Evolutionary conservation across 2,797 vertebrate species (phyloP).

Genomic region (Enteromius unitaeniatus): DNA sequence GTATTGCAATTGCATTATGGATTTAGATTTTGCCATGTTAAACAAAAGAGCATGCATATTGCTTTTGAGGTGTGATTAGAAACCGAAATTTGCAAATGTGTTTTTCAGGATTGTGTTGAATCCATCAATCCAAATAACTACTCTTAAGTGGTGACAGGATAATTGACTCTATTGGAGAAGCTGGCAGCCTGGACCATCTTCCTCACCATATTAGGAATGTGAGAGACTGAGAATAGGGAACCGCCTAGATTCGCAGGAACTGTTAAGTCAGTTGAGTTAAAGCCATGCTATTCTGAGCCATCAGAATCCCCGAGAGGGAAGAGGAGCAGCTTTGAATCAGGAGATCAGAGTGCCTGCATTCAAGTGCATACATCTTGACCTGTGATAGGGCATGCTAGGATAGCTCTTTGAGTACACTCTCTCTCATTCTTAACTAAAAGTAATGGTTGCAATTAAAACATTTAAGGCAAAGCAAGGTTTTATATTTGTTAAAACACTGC

Average conservation of each 20-base stretch:
- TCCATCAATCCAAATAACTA: conserved; percentile 48
- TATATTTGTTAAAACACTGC: background rate
- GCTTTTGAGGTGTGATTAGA: background rate
- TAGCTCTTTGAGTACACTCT: background rate
- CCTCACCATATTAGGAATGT: conserved; percentile 80
- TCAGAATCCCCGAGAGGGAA: conserved; percentile 60
- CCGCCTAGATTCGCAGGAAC: conserved; percentile 62
- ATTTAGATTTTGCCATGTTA: background rate
- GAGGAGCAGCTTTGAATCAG: conserved; percentile 71
- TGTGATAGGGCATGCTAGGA: conserved; percentile 30
- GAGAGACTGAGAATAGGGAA: conserved; percentile 70
- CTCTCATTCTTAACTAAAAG: conserved; percentile 1
- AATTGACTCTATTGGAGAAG: conserved; percentile 58
- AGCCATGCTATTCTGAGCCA: conserved; percentile 78
- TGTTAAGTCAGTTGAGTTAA: conserved; percentile 71
- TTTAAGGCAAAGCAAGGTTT: background rate
- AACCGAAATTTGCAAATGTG: conserved; percentile 26
- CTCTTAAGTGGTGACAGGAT: conserved; percentile 39
- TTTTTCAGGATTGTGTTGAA: conserved; percentile 32
- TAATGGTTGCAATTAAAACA: background rate
- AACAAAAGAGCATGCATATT: background rate
- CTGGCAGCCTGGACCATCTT: conserved; percentile 56
- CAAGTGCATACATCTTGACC: conserved; percentile 54
- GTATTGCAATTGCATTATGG: background rate
- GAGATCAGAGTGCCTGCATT: conserved; percentile 57